These are phyloP conservation scores for Ophonus ardosiacus DNA, from an alignment of 2,888 invertebrate genomes.

Conservation along the genomic window DNA sequence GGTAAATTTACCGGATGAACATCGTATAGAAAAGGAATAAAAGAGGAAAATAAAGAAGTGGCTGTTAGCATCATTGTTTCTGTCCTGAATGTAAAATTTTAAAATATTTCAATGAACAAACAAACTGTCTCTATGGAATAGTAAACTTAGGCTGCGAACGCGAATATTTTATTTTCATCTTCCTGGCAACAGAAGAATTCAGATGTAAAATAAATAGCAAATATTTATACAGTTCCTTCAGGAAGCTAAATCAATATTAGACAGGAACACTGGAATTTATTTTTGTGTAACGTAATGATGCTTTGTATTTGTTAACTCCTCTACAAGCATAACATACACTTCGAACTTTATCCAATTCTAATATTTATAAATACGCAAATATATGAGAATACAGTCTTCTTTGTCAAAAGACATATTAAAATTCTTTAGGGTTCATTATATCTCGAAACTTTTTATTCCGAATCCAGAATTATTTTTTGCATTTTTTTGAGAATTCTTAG, in stretches of 20 bases:
- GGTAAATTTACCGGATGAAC: background rate
- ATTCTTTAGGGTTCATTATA: too few species aligned
- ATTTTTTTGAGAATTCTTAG: too few species aligned
- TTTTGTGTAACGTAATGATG: conserved; percentile 31
- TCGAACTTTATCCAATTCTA: too few species aligned
- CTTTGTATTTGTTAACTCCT: background rate
- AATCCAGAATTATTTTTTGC: too few species aligned
- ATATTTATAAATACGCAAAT: too few species aligned
- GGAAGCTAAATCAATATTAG: conserved; percentile 55
- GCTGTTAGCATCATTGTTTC: conserved; percentile 31
- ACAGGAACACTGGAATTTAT: conserved; percentile 43
- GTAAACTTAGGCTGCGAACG: conserved; percentile 41
- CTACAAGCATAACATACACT: background rate
- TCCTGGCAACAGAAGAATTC: conserved; percentile 55
- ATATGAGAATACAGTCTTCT: too few species aligned
- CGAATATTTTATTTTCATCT: conserved; percentile 51
- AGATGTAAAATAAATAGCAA: conserved; percentile 60
- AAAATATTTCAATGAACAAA: conserved; percentile 43
- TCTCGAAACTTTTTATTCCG: too few species aligned
- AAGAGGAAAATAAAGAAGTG: conserved; percentile 5
- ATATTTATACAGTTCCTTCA: conserved; percentile 54
- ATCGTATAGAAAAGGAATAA: background rate
- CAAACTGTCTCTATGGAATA: conserved; percentile 29
- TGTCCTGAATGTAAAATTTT: conserved; percentile 23
- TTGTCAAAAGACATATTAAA: too few species aligned